Percentiles rank a stretch among this genome's conserved stretches.
Conservation (phyloP, 1,140 invertebrate genomes). For the Pachyrhynchus sulphureomaculatus region DNA sequence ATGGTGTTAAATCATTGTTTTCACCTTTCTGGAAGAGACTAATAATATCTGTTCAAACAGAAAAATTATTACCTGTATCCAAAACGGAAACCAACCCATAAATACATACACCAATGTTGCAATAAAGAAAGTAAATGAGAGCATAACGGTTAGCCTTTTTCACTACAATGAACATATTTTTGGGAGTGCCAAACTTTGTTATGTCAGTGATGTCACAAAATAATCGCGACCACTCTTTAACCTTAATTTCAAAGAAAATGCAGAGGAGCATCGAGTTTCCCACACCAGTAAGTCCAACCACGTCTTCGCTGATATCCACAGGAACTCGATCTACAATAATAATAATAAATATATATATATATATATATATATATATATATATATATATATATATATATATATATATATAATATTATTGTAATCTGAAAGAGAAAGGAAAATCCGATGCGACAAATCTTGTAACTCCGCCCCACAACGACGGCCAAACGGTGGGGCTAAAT, state of each 20-base stretch:
- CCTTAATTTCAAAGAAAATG: slow-evolving; percentile 9
- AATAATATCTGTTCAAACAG: too few relatives aligned
- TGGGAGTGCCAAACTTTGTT: slow-evolving; percentile 5
- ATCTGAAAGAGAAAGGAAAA: too few relatives aligned
- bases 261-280: slow-evolving; percentile 12
- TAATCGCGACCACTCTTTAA: slow-evolving; percentile 9
- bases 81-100: slow-evolving; percentile 6
- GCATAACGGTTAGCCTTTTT: slow-evolving; percentile 1
- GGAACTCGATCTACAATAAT: slow-evolving; percentile 3
- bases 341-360: too few relatives aligned
- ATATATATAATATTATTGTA: too few relatives aligned
- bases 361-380: too few relatives aligned
- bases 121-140: slow-evolving; percentile 11
- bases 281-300: slow-evolving; percentile 13
- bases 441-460: too few relatives aligned
- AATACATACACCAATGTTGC: background rate
- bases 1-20: too few relatives aligned
- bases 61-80: background rate
- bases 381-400: too few relatives aligned
- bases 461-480: too few relatives aligned
- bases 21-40: too few relatives aligned
- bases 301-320: slow-evolving; percentile 15
- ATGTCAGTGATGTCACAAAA: slow-evolving; percentile 10
- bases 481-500: too few relatives aligned
- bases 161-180: background rate